Base-by-base conservation (phyloP, 23 tunicate genomes). In the Trididemnum nubilum region DNA sequence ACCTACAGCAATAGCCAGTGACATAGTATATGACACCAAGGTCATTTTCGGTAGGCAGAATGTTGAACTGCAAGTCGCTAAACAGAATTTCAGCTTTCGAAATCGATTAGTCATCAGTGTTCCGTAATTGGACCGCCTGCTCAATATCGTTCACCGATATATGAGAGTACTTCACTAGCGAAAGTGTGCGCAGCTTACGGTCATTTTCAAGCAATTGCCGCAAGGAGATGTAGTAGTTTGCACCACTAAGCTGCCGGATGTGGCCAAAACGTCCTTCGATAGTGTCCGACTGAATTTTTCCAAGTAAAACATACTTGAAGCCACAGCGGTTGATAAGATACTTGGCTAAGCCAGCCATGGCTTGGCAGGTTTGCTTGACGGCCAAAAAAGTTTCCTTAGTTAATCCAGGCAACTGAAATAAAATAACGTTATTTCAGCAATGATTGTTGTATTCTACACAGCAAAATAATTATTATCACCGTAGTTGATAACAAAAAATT, bases 41-140 rank as follows among this genome's bases (percentile, higher is more conserved):
- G 74, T 69, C 74, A 32, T 69, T 69, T 33, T 69, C 74, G n/a
- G 74, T 69, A 3, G 74, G 74, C 38, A 69, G 5, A 34, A 69
- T 69, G 26, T 69, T 69, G 38, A 69, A 69, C 37, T 30, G 74
- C 38, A 69, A 34, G 19, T 69, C 74, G 74, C 74, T 12, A 69
- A 33, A 69, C 21, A 69, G 74, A 12, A 30, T 15, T 34, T 69
- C 74, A 30, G 74, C 74, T 33, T 69, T 69, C 9, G 32, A 5
- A 61, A 22, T 61, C 29, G 26, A n/a, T 61, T 31, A 7, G 39
- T 69, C 74, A 32, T 7, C 37, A 27, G 27, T 30, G 74, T 30
- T 33, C 26, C 9, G 3, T 69, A 12, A 2, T 69, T 69, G 69
- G 30, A 69, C 74, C 21, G 74, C 74, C 26, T 69, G 74, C 26